These are phyloP conservation scores for Peromyscus californicus DNA, from an alignment of 2,113 vertebrate species.

Conservation along the genomic window DNA sequence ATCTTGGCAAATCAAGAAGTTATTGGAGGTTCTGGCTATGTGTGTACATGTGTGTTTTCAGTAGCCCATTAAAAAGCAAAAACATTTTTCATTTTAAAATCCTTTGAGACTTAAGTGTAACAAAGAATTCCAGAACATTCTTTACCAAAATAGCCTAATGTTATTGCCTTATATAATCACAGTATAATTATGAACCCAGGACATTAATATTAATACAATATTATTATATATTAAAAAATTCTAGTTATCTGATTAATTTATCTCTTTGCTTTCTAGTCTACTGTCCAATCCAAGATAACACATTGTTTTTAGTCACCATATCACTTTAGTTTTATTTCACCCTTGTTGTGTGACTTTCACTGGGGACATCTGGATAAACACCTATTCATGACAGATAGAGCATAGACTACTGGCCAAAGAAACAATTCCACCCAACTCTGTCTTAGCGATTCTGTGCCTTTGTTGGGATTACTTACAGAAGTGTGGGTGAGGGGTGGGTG, in stretches of 20 bases:
- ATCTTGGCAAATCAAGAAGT: constrained; percentile 53
- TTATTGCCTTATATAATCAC: neutral
- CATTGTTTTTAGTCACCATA: neutral
- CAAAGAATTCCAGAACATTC: constrained; percentile 26
- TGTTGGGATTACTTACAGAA: neutral
- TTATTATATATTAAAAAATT: constrained; percentile 1
- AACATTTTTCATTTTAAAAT: constrained; percentile 55
- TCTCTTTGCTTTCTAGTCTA: neutral
- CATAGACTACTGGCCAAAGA: neutral
- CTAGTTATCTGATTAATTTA: neutral
- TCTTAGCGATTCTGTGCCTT: neutral
- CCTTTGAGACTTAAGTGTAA: constrained; percentile 43
- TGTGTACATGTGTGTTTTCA: neutral
- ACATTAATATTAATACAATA: neutral
- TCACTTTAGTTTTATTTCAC: constrained; percentile 14
- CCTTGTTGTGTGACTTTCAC: neutral
- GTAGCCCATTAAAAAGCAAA: constrained; percentile 7
- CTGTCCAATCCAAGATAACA: neutral
- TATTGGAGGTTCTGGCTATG: neutral
- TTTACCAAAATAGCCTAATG: neutral
- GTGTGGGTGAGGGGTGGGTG: neutral
- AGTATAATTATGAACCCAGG: neutral
- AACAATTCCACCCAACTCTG: neutral
- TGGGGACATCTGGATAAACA: neutral
- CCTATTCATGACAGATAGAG: neutral